Evolutionary conservation across 2,888 invertebrate genomes (phyloP).

Genomic region (Kryphioiulus occultus): DNA sequence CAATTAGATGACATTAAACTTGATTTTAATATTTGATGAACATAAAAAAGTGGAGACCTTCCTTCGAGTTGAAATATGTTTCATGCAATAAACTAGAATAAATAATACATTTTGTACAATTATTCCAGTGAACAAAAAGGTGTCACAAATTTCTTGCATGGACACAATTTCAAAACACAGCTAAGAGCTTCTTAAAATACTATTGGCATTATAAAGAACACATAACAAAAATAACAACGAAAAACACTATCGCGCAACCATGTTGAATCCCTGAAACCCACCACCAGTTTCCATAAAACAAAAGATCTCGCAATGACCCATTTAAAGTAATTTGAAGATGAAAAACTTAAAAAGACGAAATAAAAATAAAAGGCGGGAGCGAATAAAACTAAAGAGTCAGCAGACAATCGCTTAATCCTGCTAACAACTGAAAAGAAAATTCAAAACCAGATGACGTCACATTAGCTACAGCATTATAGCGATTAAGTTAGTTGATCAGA

Average conservation of each 20-base stretch:
- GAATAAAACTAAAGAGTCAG: neutral
- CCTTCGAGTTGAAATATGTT: conserved; percentile 14
- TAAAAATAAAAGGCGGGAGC: neutral
- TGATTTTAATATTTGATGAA: conserved; percentile 21
- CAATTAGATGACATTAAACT: neutral
- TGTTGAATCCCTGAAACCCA: conserved; percentile 31
- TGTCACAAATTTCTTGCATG: conserved; percentile 2
- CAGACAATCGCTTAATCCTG: neutral
- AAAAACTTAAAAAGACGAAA: neutral
- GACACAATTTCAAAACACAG: conserved; percentile 21
- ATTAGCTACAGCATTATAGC: neutral
- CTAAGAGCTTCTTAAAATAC: conserved; percentile 30
- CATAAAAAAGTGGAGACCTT: conserved; percentile 17
- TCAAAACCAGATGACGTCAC: neutral
- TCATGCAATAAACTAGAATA: conserved; percentile 35
- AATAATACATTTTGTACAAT: conserved; percentile 25
- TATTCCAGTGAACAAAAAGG: neutral
- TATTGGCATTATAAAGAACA: conserved; percentile 35
- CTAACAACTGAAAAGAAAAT: neutral
- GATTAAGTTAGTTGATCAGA: neutral
- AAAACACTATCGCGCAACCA: conserved; percentile 6
- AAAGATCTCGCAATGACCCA: neutral
- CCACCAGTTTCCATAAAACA: conserved; percentile 33
- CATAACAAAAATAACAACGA: conserved; percentile 25
- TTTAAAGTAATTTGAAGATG: neutral